These are phyloP conservation scores for Cynaeus angustus DNA, from an alignment of 2,888 invertebrate species.

Conservation along the genomic window DNA sequence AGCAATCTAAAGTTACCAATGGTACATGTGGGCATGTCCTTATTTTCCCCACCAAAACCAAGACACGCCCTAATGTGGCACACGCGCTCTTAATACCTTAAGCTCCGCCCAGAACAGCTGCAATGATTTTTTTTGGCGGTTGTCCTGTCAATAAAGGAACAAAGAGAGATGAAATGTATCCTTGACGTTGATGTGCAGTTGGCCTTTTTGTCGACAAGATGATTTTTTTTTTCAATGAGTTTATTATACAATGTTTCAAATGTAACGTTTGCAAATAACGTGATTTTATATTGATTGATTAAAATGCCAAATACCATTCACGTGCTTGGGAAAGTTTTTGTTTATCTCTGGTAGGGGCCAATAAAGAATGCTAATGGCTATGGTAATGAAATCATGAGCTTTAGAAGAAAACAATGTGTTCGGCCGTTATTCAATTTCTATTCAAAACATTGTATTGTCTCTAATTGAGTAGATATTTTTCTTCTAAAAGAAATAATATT, in stretches of 20 bases:
- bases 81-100: slow-evolving; percentile 57
- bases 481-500: too few relatives aligned
- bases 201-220: slow-evolving; percentile 44
- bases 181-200: slow-evolving; percentile 61
- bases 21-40: slow-evolving; percentile 48
- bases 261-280: too few relatives aligned
- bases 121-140: slow-evolving; percentile 67
- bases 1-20: slow-evolving; percentile 48
- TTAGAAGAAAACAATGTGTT: too few relatives aligned
- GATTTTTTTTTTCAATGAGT: slow-evolving; percentile 8
- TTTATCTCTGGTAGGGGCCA: too few relatives aligned
- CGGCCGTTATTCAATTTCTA: too few relatives aligned
- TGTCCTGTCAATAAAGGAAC: slow-evolving; percentile 64
- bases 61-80: slow-evolving; percentile 56
- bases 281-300: too few relatives aligned
- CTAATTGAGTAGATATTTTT: too few relatives aligned
- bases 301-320: too few relatives aligned
- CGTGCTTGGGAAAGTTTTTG: too few relatives aligned
- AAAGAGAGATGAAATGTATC: slow-evolving; percentile 56
- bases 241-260: background rate
- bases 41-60: slow-evolving; percentile 42
- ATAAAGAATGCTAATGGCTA: too few relatives aligned
- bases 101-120: slow-evolving; percentile 65
- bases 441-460: too few relatives aligned
- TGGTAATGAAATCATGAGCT: too few relatives aligned